Evolutionary conservation across 2,888 invertebrate species (phyloP).

Genomic region (Iphiclides podalirius): DNA sequence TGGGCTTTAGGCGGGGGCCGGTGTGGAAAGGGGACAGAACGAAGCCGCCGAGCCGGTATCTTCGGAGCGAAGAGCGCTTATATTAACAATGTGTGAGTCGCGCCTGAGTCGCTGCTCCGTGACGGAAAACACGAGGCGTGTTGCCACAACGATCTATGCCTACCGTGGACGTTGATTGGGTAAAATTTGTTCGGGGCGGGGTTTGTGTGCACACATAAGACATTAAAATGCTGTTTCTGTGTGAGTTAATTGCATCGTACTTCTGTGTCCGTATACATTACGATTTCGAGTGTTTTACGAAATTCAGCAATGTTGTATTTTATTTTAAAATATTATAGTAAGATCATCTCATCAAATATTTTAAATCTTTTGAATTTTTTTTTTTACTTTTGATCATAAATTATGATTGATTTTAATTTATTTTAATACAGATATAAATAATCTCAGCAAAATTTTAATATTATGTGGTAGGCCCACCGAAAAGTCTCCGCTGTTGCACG

Average conservation of each 20-base stretch:
- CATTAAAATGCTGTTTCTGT: conserved; percentile 51
- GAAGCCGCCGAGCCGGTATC: conserved; percentile 66
- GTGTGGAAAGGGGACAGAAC: conserved; percentile 65
- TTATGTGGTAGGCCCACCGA: no score
- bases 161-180: conserved; percentile 62
- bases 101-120: conserved; percentile 78
- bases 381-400: no score
- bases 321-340: no score
- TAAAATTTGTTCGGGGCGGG: conserved; percentile 70
- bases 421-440: no score
- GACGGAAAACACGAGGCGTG: conserved; percentile 78
- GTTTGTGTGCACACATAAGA: conserved; percentile 66
- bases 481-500: no score
- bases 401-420: no score
- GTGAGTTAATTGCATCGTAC: conserved; percentile 77
- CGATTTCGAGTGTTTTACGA: conserved; percentile 56
- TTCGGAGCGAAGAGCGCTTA: conserved; percentile 69
- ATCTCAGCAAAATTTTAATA: no score
- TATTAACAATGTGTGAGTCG: conserved; percentile 78
- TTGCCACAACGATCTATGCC: conserved; percentile 74
- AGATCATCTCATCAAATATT: no score
- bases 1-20: conserved; percentile 33
- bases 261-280: conserved; percentile 63
- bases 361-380: no score
- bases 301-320: conserved; percentile 54